Evolutionary conservation across 2,888 invertebrate species (phyloP).

Genomic region (Apomyelois bistriatella): DNA sequence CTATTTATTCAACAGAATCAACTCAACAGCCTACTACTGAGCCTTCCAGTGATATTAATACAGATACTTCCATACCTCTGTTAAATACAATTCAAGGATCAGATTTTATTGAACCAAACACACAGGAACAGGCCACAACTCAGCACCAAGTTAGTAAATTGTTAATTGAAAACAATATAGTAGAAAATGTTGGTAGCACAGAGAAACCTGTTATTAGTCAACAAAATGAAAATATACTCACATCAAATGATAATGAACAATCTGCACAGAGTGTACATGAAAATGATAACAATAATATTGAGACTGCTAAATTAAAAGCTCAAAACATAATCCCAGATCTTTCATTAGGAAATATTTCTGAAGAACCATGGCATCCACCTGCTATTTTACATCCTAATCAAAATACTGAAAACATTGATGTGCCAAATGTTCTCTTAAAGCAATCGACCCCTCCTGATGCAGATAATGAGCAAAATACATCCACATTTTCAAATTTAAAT

Average conservation of each 20-base stretch:
- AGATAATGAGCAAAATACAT: conserved; percentile 40
- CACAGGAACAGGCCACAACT: neutral
- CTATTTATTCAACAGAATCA: conserved; percentile 68
- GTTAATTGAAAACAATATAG: neutral
- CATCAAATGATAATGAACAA: conserved; percentile 8
- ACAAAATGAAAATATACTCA: conserved; percentile 18
- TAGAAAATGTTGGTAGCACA: conserved; percentile 16
- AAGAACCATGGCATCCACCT: conserved; percentile 20
- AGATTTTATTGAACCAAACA: neutral
- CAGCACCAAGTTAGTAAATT: neutral
- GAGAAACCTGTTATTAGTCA: conserved; percentile 18
- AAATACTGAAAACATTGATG: conserved; percentile 27
- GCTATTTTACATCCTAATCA: conserved; percentile 27
- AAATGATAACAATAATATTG: conserved; percentile 7
- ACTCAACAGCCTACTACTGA: conserved; percentile 30
- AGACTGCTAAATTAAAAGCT: conserved; percentile 2
- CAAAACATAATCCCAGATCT: conserved; percentile 13
- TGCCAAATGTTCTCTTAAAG: conserved; percentile 34
- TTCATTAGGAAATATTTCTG: conserved; percentile 3
- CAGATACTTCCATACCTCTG: conserved; percentile 29
- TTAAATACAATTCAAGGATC: conserved; percentile 14
- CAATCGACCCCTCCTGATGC: conserved; percentile 25
- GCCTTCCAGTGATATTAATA: conserved; percentile 16
- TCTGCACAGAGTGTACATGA: neutral
- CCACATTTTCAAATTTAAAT: conserved; percentile 27